Evolutionary conservation across 2,888 invertebrate species (phyloP).

Genomic region (Drosophila affinis): DNA sequence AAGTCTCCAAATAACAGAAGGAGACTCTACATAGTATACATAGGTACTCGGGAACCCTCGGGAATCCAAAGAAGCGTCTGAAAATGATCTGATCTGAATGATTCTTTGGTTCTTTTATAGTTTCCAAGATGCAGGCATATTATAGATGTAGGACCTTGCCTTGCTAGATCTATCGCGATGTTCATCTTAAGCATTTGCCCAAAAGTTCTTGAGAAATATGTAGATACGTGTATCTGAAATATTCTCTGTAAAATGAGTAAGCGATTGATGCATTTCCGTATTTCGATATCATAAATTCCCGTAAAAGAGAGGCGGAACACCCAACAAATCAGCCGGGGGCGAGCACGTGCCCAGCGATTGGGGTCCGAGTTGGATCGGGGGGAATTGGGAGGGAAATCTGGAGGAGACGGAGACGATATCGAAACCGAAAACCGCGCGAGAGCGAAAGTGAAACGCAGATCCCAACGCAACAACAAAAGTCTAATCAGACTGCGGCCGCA

Average conservation of each 20-base stretch:
- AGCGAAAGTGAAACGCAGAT: constrained; percentile 50
- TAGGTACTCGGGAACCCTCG: too few species aligned
- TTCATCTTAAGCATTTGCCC: too few species aligned
- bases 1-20: not conserved
- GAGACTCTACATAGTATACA: too few species aligned
- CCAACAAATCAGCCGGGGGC: not conserved
- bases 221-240: not conserved
- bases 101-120: too few species aligned
- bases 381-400: constrained; percentile 34
- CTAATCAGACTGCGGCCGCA: constrained; percentile 46
- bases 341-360: constrained; percentile 29
- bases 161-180: too few species aligned
- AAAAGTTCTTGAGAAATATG: too few species aligned
- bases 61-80: too few species aligned
- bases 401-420: constrained; percentile 25
- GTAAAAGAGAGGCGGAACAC: not conserved
- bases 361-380: not conserved
- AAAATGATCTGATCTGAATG: too few species aligned
- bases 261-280: not conserved
- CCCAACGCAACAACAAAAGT: constrained; percentile 51
- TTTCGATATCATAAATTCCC: constrained; percentile 1
- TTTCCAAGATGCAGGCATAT: too few species aligned
- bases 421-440: constrained; percentile 26
- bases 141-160: too few species aligned
- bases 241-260: not conserved